Base-by-base conservation (phyloP, 92 coral and sea anemone species). In the Parazoanthus darwini region DNA sequence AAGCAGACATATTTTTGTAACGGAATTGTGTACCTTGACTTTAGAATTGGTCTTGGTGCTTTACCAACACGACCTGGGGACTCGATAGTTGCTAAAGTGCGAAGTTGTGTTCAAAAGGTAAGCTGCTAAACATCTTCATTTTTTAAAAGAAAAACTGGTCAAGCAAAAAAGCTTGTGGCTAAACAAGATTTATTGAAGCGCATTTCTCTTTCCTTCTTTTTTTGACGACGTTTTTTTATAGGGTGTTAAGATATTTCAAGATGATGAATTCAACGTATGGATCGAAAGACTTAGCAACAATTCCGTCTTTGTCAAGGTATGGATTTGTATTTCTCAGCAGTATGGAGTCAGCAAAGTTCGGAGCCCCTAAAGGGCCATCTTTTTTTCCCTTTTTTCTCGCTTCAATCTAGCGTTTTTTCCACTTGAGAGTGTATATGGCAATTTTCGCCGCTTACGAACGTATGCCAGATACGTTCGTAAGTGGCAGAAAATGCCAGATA, bases 31-130 rank as follows among this genome's bases (percentile, higher is more conserved):
- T 63, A 20, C 6, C 6, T 42, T 16, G 25, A 77, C 35, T 77
- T 8, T 80, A 94, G 96, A 66, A 92, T 94, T 36, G 96, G 94
- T 38, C 80, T 92, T 46, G 93, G 93, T 13, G 63, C 92, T 8
- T 67, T 94, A 37, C 93, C 96, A 15, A 91, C 87, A 74, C 88
- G 78, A 58, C 80, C 96, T 8, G 82, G 79, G 14, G 96, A 94
- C 88, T 36, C 86, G 8, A 90, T 86, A 63, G 94, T 94, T 36
- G 91, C 88, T 25, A 92, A 87, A 91, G 91, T 91, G 14, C 88
- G 96, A 10, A 88, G 75, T 29, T 92, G 88, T 38, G 80, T 94
- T 46, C 94, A 94, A 86, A 92, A 94, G 93, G 96, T 94, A 56
- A 16, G 70, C 26, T 63, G 11, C 51, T 14, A 13, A 29, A 58